A percentile compares a stretch with the other conserved stretches of the same genome.
Evolutionary conservation across 1,140 invertebrate species (phyloP).

Genomic region (Panagrolaimus sp.): DNA sequence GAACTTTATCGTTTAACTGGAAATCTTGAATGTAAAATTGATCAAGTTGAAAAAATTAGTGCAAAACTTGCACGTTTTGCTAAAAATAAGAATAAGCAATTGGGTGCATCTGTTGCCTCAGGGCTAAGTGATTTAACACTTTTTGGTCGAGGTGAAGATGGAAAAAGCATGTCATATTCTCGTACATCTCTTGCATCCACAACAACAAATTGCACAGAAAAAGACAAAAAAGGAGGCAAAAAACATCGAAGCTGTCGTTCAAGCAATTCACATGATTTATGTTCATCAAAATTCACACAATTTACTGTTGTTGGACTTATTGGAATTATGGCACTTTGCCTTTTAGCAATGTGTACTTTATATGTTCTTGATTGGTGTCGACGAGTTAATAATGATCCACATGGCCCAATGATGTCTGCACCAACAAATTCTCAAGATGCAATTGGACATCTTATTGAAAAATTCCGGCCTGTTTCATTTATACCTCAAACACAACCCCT

Average conservation of each 20-base stretch:
- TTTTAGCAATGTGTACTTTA: constrained; percentile 46
- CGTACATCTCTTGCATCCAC: neutral
- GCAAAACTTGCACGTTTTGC: constrained; percentile 31
- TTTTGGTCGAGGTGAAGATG: constrained; percentile 13
- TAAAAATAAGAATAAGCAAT: constrained; percentile 23
- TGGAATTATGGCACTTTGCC: constrained; percentile 43
- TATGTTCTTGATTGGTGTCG: constrained; percentile 59
- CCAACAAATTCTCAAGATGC: constrained; percentile 23
- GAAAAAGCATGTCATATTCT: neutral
- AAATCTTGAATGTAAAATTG: constrained; percentile 51
- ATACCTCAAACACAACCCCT: constrained; percentile 18
- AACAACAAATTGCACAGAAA: constrained; percentile 7
- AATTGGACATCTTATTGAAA: constrained; percentile 23
- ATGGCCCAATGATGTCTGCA: constrained; percentile 25
- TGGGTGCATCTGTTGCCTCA: constrained; percentile 37
- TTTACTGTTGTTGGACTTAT: constrained; percentile 43
- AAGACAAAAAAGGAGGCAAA: neutral
- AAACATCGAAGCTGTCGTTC: constrained; percentile 11
- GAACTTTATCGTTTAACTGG: constrained; percentile 46
- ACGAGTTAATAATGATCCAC: constrained; percentile 37
- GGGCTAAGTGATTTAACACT: constrained; percentile 27
- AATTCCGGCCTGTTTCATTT: constrained; percentile 16
- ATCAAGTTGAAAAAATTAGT: constrained; percentile 48
- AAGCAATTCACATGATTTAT: constrained; percentile 29
- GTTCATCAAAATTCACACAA: constrained; percentile 42